Conservation (phyloP, 2,888 invertebrate genomes). For the Eucera pruinosa region DNA sequence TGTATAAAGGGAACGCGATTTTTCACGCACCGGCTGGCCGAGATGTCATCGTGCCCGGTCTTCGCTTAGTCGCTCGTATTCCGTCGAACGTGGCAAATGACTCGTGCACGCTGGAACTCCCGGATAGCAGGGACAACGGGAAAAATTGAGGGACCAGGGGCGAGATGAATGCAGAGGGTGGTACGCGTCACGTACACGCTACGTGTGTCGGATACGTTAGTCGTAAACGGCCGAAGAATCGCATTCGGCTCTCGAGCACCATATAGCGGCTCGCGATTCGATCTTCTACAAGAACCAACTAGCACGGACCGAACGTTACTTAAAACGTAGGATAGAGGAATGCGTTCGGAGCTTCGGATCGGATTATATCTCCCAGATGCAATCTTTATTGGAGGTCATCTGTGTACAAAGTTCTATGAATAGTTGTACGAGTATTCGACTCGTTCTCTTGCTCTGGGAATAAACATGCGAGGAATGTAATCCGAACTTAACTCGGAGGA, state of each 20-base stretch:
- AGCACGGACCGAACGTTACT: slow-evolving; percentile 64
- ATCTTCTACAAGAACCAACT: slow-evolving; percentile 57
- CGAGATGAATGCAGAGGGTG: slow-evolving; percentile 22
- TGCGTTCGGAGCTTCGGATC: too few species aligned
- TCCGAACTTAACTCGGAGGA: too few species aligned
- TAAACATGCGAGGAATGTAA: too few species aligned
- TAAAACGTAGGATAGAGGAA: slow-evolving; percentile 55
- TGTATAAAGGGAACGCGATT: slow-evolving; percentile 65
- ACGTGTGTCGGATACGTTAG: slow-evolving; percentile 76
- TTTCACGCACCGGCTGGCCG: slow-evolving; percentile 77
- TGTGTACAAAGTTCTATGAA: too few species aligned
- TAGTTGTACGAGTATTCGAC: too few species aligned
- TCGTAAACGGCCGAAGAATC: slow-evolving; percentile 69
- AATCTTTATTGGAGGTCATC: too few species aligned
- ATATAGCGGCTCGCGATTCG: slow-evolving; percentile 56
- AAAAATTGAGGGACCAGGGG: slow-evolving; percentile 35
- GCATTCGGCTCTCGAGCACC: slow-evolving; percentile 47
- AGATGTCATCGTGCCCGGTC: slow-evolving; percentile 67
- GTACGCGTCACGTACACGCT: slow-evolving; percentile 72
- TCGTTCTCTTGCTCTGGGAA: too few species aligned
- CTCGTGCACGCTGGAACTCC: slow-evolving; percentile 68
- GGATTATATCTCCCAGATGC: too few species aligned
- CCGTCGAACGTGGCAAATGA: slow-evolving; percentile 73
- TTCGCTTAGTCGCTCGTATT: slow-evolving; percentile 41
- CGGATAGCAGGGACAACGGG: slow-evolving; percentile 38